Evolutionary conservation across 1,140 invertebrate species (phyloP).

Genomic region (Sinonovacula constricta): DNA sequence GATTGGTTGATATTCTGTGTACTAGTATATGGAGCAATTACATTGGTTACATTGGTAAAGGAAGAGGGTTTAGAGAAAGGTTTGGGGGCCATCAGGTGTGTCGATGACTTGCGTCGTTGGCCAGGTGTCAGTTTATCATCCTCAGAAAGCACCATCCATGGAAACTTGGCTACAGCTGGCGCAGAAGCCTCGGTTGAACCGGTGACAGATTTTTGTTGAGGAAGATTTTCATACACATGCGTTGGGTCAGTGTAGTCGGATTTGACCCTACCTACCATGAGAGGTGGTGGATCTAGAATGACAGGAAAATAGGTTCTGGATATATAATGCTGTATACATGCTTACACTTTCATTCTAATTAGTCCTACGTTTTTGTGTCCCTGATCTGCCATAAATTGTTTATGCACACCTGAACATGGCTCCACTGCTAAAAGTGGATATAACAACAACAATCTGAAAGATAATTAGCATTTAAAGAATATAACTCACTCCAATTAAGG

Average conservation of each 20-base stretch:
- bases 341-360: too few species aligned
- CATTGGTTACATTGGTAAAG: constrained; percentile 45
- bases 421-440: too few species aligned
- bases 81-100: constrained; percentile 63
- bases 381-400: too few species aligned
- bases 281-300: constrained; percentile 39
- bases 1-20: constrained; percentile 40
- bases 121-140: constrained; percentile 19
- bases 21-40: constrained; percentile 33
- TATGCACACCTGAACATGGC: too few species aligned
- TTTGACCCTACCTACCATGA: constrained; percentile 32
- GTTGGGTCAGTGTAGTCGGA: constrained; percentile 33
- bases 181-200: constrained; percentile 2
- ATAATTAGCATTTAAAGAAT: too few species aligned
- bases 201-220: constrained; percentile 35
- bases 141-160: constrained; percentile 36
- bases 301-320: constrained; percentile 1
- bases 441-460: too few species aligned
- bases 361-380: too few species aligned
- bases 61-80: constrained; percentile 64
- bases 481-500: too few species aligned
- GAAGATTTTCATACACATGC: constrained; percentile 67
- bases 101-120: constrained; percentile 47
- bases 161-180: constrained; percentile 7
- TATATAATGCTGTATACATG: not conserved